phyloP scores from a whole-genome alignment of 2,888 invertebrate species.

The Parnassius mnemosyne region DNA sequence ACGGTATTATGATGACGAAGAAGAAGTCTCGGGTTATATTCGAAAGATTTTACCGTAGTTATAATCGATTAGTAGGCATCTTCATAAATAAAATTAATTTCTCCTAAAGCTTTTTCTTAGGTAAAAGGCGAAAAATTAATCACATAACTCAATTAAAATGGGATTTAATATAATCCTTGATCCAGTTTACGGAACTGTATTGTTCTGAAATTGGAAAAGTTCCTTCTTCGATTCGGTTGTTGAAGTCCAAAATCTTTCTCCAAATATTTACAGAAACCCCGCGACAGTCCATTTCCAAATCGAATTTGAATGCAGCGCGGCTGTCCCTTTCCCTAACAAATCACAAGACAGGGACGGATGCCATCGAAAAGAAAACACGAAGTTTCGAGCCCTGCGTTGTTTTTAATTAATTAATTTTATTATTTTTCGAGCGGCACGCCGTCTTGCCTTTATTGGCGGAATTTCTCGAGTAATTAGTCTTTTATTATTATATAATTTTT shows the following conservation, averaged over 20 bases:
- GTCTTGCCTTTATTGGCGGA: slow-evolving; percentile 76
- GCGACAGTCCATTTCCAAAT: slow-evolving; percentile 35
- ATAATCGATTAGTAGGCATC: no score
- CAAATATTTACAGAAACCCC: slow-evolving; percentile 64
- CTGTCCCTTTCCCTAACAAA: slow-evolving; percentile 25
- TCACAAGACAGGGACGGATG: slow-evolving; percentile 7
- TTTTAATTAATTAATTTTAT: slow-evolving; percentile 81
- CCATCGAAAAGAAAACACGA: slow-evolving; percentile 30
- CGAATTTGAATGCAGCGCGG: slow-evolving; percentile 29
- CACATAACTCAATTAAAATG: slow-evolving; percentile 54
- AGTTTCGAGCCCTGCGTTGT: slow-evolving; percentile 48
- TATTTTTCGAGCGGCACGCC: slow-evolving; percentile 66
- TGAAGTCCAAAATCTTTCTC: slow-evolving; percentile 52
- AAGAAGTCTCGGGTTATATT: no score
- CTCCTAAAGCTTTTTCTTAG: no score
- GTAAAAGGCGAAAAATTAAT: no score
- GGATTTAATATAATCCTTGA: slow-evolving; percentile 55
- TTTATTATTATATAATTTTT: slow-evolving; percentile 81
- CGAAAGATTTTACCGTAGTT: no score
- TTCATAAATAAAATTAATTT: no score
- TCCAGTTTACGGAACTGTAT: slow-evolving; percentile 51
- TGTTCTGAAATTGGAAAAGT: slow-evolving; percentile 74
- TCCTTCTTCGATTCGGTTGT: slow-evolving; percentile 66
- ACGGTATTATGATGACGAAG: no score
- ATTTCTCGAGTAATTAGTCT: slow-evolving; percentile 77